These are phyloP conservation scores for Coendou prehensilis DNA, from an alignment of 2,797 vertebrate species.

Conservation along the genomic window DNA sequence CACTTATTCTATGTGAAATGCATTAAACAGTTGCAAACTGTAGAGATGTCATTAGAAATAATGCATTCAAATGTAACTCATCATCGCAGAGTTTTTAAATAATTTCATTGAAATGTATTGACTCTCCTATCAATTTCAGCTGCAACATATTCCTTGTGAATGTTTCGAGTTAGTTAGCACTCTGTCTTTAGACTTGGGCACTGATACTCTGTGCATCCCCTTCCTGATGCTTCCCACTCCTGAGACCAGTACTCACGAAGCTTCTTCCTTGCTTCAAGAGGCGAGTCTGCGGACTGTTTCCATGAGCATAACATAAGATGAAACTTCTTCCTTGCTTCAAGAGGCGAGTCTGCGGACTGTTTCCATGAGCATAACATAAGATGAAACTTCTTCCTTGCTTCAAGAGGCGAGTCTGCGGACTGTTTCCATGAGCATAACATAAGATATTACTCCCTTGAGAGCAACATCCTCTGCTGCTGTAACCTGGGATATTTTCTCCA, in stretches of 20 bases:
- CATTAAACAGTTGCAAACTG: slow-evolving; percentile 91
- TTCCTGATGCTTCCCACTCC: slow-evolving; percentile 92
- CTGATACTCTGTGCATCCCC: slow-evolving; percentile 87
- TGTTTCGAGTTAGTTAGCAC: slow-evolving; percentile 90
- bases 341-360: slow-evolving; percentile 88
- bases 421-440: slow-evolving; percentile 89
- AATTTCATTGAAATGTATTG: slow-evolving; percentile 87
- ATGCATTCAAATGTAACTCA: slow-evolving; percentile 86
- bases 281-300: slow-evolving; percentile 89
- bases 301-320: slow-evolving; percentile 89
- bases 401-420: slow-evolving; percentile 88
- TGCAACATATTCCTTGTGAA: slow-evolving; percentile 83
- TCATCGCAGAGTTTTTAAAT: slow-evolving; percentile 86
- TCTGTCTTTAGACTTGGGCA: slow-evolving; percentile 92
- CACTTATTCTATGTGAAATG: slow-evolving; percentile 88
- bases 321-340: slow-evolving; percentile 83
- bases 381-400: slow-evolving; percentile 85
- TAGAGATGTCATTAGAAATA: slow-evolving; percentile 90
- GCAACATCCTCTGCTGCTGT: slow-evolving; percentile 66
- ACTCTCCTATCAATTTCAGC: slow-evolving; percentile 84
- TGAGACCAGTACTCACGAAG: slow-evolving; percentile 84
- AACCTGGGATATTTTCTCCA: slow-evolving; percentile 89
- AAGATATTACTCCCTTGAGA: slow-evolving; percentile 90
- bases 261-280: slow-evolving; percentile 90
- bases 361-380: slow-evolving; percentile 89